Evolutionary conservation across 2,888 invertebrate genomes (phyloP), one percentile per base, ranked within the genome.

Genomic region (Mimachlamys varia): DNA sequence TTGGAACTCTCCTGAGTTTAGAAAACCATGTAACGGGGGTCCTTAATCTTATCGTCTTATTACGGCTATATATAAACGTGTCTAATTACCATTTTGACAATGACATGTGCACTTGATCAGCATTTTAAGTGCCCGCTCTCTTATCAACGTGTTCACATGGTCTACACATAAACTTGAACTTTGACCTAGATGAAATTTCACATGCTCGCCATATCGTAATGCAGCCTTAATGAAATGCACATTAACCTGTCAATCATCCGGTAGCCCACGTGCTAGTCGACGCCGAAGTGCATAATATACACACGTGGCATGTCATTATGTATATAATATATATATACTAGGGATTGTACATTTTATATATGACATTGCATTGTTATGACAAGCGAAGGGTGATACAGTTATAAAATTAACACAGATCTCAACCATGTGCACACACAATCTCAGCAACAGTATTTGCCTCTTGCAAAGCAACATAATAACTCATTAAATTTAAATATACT

Each of bases 181-280:
- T 76, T 76, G 76, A 76, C 76, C 76, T 27, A 27, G 76, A 22
- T 76, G 76, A 76, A 76, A 33, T 76, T 76, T 76, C 33, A 76
- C 76, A 76, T 76, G 76, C 33, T 76, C 33, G 33, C 76, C 76
- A 76, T 76, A 76, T 5, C 33, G 76, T 27, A 76, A 76, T 27
- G 76, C 76, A 27, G 33, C 76, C 27, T 76, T 76, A 76, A 76
- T 76, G 27, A 76, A 76, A 76, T 76, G 76, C 76, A 76, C 76
- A 76, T 76, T 33, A 33, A 12, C 33, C 76, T 76, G 76, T 33
- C 76, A 76, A 27, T 76, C 76, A 76, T 76, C 33, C 76, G 0
- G 22, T 76, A 76, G 10, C 76, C 76, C 76, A 76, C 12, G 76
- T 76, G 76, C 33, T 76, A 76, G 76, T 33, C 10, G 76, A 0